Evolutionary conservation across 2,797 vertebrate genomes (phyloP), one percentile per base, ranked within the genome.

Genomic region (Mus caroli): DNA sequence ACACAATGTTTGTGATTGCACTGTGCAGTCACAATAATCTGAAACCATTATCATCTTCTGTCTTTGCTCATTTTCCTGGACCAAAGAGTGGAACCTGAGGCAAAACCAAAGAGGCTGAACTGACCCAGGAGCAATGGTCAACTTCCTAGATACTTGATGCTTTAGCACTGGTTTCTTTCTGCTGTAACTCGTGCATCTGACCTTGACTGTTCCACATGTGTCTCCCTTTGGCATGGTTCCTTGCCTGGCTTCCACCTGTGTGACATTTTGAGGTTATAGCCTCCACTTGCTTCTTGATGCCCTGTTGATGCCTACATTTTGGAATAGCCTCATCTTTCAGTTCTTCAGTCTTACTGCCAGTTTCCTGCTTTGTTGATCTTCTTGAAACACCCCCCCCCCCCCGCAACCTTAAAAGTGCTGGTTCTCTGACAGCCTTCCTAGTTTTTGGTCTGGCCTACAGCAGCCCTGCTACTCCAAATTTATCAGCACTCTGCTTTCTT

Each of bases 1-100:
- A 54, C 2, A 1, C 34, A 46, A 22, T 31, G 54, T 26, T 83
- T 34, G 15, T 11, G 2, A 4, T 64, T 22, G 2, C 1, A 0
- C 24, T 4, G 0, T 28, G 62, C 28, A 28, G 6, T 3, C 17
- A 20, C 50, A 1, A 19, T 52, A 0, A 37, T 10, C 15, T n/a
- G 31, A 71, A 79, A 40, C 11, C 22, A 3, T 71, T 7, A 3
- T 58, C 54, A 15, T 26, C 24, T 58, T 69, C 50, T 50, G 19
- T 73, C 71, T 50, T 24, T n/a, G 40, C 4, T 43, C 22, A 34
- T 84, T 85, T 67, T 73, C 80, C 46, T 50, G 15, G 28, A 58
- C n/a, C 20, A 10, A 77, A 31, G 56, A 37, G 17, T 14, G 3
- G 0, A n/a, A 77, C 13, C 31, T n/a, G 67, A 77, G 69, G 19